These are phyloP conservation scores for Holotrichia oblita DNA, from an alignment of 1,140 invertebrate species.

Conservation along the genomic window DNA sequence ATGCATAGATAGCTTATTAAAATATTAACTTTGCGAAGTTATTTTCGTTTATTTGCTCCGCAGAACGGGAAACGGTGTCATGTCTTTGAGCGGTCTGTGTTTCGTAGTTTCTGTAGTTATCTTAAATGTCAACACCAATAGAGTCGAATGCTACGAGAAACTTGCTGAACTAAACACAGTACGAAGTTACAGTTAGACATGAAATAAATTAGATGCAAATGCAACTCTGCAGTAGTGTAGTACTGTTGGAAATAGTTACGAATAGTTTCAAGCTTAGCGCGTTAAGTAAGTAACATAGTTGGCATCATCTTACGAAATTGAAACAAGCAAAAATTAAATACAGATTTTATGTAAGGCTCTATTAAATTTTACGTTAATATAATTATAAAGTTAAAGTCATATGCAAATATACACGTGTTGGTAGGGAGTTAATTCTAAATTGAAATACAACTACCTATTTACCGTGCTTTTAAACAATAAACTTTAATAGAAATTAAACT, in stretches of 20 bases:
- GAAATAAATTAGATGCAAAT: conserved; percentile 25
- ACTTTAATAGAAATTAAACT: too few species aligned
- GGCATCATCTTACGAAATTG: too few species aligned
- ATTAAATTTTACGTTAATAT: too few species aligned
- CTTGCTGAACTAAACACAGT: conserved; percentile 5
- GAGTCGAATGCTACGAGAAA: not conserved
- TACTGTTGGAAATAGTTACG: not conserved
- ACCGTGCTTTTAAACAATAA: too few species aligned
- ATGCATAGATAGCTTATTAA: not conserved
- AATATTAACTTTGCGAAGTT: conserved; percentile 30
- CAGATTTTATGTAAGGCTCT: too few species aligned
- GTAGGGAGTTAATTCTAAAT: too few species aligned
- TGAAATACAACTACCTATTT: too few species aligned
- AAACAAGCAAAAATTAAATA: too few species aligned
- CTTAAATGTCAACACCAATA: conserved; percentile 33
- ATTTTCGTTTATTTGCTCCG: not conserved
- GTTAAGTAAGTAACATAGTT: not conserved
- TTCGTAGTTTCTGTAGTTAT: conserved; percentile 12
- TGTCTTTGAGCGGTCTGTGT: conserved; percentile 10
- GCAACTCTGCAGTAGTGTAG: not conserved
- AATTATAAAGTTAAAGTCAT: too few species aligned
- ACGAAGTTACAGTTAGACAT: not conserved
- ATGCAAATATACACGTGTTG: too few species aligned
- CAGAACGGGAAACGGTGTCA: not conserved
- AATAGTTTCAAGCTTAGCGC: not conserved